Evolutionary conservation across 2,113 vertebrate genomes (phyloP), one percentile per base, ranked within the genome.

Genomic region (Periophthalmus modestus): DNA sequence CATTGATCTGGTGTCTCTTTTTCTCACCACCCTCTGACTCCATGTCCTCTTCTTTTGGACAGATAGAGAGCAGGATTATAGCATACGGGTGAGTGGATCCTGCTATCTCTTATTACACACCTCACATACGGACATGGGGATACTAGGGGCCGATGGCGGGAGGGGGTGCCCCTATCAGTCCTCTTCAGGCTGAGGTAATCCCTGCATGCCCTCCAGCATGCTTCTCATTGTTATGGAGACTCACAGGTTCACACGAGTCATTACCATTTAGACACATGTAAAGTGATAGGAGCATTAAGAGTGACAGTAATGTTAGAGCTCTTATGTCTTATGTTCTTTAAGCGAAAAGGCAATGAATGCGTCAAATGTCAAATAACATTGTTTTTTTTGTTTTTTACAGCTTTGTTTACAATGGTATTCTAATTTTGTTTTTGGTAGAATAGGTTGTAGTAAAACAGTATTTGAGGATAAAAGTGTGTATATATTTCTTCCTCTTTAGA

Each of bases 141-240:
- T 5, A 73, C 61, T 39, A 28, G 19, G 34, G 66, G 69, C 65
- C 78, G 47, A 36, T 59, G 66, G 75, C 66, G 81, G 59, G 3
- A 15, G 73, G 28, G 46, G 18, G 73, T 78, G 55, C 71, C 70
- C 72, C 36, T 87, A 88, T 90, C 88, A 72, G 70, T 73, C 68
- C 79, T 81, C 82, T 89, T 76, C 87, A 87, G 89, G 73, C 76
- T 33, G 62, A 19, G 75, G 72, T 90, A 89, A 91, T 90, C 86
- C 82, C 78, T 81, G 46, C 71, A 74, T 82, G 83, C 80, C 85
- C 86, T 82, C 72, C 72, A 71, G 83, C 79, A 73, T 73, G 73
- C 72, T 84, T 74, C 79, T 54, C 71, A 73, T 61, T 66, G 61
- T 77, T 81, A 59, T 28, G 70, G 28, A 67, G 77, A 77, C 65